Percentiles rank a stretch among this genome's conserved stretches.
Conservation (phyloP, 53 echinoderm and acorn worm species). For the Echinarachnius parma region DNA sequence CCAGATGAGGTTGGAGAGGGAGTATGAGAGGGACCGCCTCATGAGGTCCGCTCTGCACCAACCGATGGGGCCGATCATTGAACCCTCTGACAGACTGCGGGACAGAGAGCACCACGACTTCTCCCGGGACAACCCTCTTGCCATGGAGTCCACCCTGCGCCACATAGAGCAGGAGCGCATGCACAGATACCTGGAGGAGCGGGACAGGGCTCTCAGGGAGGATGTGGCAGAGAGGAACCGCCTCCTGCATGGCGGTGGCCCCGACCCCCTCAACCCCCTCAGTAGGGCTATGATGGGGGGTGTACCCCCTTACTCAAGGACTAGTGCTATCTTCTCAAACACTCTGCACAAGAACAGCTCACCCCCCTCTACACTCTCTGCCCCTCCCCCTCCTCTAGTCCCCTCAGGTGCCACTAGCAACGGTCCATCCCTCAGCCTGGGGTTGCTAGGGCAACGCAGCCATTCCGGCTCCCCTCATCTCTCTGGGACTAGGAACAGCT, state of each 20-base stretch:
- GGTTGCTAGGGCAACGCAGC: constrained; percentile 63
- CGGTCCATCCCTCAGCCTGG: constrained; percentile 20
- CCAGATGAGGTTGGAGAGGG: constrained; percentile 59
- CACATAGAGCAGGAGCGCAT: constrained; percentile 82
- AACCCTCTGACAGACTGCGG: constrained; percentile 71
- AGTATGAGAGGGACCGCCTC: constrained; percentile 95
- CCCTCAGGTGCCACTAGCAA: constrained; percentile 63
- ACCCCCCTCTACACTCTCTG: constrained; percentile 66
- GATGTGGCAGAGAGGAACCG: constrained; percentile 84
- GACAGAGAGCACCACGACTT: constrained; percentile 98
- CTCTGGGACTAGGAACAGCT: constrained; percentile 55
- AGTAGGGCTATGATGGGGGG: constrained; percentile 49
- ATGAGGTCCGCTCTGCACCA: constrained; percentile 73
- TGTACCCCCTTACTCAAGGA: constrained; percentile 65
- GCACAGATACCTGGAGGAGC: constrained; percentile 85
- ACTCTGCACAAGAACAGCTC: constrained; percentile 79
- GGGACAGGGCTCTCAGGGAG: constrained; percentile 69
- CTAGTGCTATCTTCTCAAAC: constrained; percentile 75
- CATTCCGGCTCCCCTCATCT: constrained; percentile 70
- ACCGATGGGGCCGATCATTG: constrained; percentile 87
- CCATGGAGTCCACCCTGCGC: constrained; percentile 56
- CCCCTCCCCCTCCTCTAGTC: constrained; percentile 80
- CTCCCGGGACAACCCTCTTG: constrained; percentile 90
- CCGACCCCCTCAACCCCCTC: constrained; percentile 46
- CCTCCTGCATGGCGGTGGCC: constrained; percentile 63